phyloP scores from a whole-genome alignment of 2,113 vertebrate genomes.

The Merops nubicus region DNA sequence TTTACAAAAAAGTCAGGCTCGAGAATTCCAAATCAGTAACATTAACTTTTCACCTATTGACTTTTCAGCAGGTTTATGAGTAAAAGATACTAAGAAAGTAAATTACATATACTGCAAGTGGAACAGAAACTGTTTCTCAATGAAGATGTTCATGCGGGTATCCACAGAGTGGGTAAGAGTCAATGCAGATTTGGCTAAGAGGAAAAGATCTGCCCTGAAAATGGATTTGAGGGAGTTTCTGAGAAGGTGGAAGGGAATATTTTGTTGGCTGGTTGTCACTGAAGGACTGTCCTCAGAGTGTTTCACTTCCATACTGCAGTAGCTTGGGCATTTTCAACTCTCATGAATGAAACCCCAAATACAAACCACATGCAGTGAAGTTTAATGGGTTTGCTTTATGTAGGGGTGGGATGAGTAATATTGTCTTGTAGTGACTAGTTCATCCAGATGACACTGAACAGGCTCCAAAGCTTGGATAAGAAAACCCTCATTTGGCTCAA shows the following conservation, averaged over 20 bases:
- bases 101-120: background rate
- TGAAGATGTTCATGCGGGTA: background rate
- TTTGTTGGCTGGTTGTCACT: background rate
- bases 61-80: background rate
- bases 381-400: slow-evolving; percentile 34
- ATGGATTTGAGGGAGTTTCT: background rate
- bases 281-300: background rate
- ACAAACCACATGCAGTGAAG: slow-evolving; percentile 38
- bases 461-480: slow-evolving; percentile 29
- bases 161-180: fast-evolving
- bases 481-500: slow-evolving; percentile 8
- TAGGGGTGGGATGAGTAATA: slow-evolving; percentile 11
- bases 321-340: slow-evolving; percentile 18
- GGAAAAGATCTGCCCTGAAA: background rate
- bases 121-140: background rate
- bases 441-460: background rate
- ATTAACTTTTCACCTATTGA: slow-evolving; percentile 3
- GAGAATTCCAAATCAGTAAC: background rate
- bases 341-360: slow-evolving; percentile 37
- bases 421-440: slow-evolving; percentile 24
- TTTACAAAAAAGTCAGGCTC: slow-evolving; percentile 25
- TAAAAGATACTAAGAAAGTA: background rate
- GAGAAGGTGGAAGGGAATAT: background rate
- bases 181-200: background rate
- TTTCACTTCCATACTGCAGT: background rate